phyloP scores from a whole-genome alignment of 2,113 vertebrate genomes.

The Euleptes europaea region DNA sequence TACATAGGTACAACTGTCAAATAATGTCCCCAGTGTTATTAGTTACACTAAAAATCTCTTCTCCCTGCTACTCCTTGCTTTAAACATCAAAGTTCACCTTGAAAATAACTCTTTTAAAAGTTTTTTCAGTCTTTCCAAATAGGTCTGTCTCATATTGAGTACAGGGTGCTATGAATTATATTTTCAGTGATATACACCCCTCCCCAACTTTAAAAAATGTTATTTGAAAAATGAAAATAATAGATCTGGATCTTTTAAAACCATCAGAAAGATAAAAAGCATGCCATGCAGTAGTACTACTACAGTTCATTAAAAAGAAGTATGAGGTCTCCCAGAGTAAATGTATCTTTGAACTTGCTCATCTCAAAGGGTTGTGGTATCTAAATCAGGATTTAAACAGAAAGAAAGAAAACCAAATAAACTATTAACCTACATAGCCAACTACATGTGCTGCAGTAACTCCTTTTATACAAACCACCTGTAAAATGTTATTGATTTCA shows the following conservation, averaged over 20 bases:
- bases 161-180: background rate
- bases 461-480: constrained; percentile 13
- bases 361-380: background rate
- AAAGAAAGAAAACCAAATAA: background rate
- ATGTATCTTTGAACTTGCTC: background rate
- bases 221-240: background rate
- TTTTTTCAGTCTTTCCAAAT: background rate
- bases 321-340: background rate
- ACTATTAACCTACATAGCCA: background rate
- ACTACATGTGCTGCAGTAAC: background rate
- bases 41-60: background rate
- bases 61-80: background rate
- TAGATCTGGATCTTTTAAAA: background rate
- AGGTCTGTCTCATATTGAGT: background rate
- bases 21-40: background rate
- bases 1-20: background rate
- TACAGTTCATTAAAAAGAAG: background rate
- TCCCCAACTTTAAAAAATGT: background rate
- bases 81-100: background rate
- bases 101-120: background rate
- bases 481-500: constrained; percentile 11
- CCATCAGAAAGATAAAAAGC: too few species aligned
- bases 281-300: too few species aligned
- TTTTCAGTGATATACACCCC: background rate
- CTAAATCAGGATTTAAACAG: constrained; percentile 4